These are phyloP conservation scores for Scolopax mira DNA, from an alignment of 2,113 vertebrate species.

Conservation along the genomic window DNA sequence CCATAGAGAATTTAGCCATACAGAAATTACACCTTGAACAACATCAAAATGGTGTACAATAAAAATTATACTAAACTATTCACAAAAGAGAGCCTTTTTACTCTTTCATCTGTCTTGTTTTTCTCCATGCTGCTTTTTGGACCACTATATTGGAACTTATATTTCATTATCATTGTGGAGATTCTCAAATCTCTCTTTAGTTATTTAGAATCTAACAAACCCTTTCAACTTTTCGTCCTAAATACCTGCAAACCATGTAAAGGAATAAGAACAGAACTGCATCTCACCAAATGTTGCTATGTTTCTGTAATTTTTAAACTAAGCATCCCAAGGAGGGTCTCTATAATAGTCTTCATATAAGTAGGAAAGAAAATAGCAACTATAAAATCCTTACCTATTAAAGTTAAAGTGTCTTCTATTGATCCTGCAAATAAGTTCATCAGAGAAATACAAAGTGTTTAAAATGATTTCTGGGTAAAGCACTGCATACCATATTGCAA, in stretches of 20 bases:
- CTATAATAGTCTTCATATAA: slow-evolving; percentile 28
- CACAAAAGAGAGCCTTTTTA: not conserved
- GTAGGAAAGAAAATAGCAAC: slow-evolving; percentile 48
- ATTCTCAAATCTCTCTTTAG: not conserved
- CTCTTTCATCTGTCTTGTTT: not conserved
- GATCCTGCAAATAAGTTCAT: slow-evolving; percentile 60
- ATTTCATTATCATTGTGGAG: not conserved
- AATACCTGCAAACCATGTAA: not conserved
- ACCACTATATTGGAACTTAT: not conserved
- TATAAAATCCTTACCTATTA: slow-evolving; percentile 63
- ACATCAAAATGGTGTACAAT: not conserved
- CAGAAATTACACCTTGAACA: not conserved
- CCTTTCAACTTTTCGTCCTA: slow-evolving; percentile 12
- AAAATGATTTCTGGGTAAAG: slow-evolving; percentile 63
- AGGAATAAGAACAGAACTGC: not conserved
- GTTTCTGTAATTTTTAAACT: slow-evolving; percentile 44
- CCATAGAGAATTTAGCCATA: not conserved
- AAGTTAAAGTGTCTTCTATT: slow-evolving; percentile 59
- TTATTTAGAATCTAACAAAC: not conserved
- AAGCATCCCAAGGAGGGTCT: not conserved
- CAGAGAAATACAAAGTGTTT: slow-evolving; percentile 51
- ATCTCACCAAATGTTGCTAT: slow-evolving; percentile 32
- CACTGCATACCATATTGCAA: not conserved
- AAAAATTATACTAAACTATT: not conserved
- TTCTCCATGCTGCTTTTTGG: not conserved